Evolutionary conservation across 2,888 invertebrate species (phyloP).

Genomic region (Crioceris asparagi): DNA sequence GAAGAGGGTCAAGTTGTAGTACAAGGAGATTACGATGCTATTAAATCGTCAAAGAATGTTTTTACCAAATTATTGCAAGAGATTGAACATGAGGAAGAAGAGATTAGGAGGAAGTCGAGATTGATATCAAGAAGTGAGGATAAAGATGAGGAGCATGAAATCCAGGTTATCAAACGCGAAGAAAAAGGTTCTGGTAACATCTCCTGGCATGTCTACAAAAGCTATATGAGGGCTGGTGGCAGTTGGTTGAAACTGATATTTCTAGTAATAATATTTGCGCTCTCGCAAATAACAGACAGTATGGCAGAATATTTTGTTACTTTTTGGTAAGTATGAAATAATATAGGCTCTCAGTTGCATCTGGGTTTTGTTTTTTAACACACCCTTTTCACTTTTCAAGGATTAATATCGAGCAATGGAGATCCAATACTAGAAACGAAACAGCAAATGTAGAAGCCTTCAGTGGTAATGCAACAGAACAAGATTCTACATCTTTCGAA

Average conservation of each 20-base stretch:
- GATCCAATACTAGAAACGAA: background rate
- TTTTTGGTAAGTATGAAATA: constrained; percentile 48
- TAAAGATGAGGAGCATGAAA: constrained; percentile 5
- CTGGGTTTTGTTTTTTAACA: background rate
- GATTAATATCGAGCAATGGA: constrained; percentile 10
- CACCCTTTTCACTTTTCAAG: constrained; percentile 5
- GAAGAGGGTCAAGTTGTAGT: constrained; percentile 46
- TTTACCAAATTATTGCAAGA: constrained; percentile 67
- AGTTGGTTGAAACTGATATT: constrained; percentile 41
- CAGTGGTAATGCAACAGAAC: constrained; percentile 3
- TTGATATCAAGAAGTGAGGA: constrained; percentile 28
- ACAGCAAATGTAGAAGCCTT: constrained; percentile 2
- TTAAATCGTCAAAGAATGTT: constrained; percentile 69
- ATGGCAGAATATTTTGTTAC: constrained; percentile 70
- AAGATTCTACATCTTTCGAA: constrained; percentile 2
- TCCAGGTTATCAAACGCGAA: constrained; percentile 42
- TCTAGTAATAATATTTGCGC: constrained; percentile 42
- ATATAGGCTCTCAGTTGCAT: background rate
- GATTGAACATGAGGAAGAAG: constrained; percentile 21
- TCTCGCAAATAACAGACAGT: constrained; percentile 61
- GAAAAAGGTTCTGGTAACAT: constrained; percentile 48
- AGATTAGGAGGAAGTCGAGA: constrained; percentile 25
- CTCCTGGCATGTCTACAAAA: constrained; percentile 44
- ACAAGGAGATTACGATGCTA: constrained; percentile 55
- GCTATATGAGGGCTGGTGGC: constrained; percentile 64